Conservation (phyloP, 2,797 vertebrate genomes). For the Silurus lanzhouensis region DNA sequence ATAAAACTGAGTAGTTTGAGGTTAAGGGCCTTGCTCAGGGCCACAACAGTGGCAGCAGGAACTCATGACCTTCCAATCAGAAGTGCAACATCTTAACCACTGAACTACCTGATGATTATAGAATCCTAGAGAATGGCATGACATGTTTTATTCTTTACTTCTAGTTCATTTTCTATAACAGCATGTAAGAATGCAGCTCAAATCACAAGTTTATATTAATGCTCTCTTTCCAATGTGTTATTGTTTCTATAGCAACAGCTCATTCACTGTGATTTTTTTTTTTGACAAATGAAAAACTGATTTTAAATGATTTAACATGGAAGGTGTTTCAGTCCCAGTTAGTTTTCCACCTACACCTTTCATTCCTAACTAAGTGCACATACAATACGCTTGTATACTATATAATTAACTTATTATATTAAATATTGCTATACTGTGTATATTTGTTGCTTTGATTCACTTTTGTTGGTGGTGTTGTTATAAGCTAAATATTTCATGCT, state of each 20-base stretch:
- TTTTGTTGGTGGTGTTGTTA: not conserved
- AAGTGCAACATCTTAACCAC: too few species aligned
- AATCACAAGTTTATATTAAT: not conserved
- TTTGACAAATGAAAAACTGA: not conserved
- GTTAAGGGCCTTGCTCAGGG: too few species aligned
- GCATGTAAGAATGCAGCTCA: not conserved
- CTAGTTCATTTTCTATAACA: not conserved
- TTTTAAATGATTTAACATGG: not conserved
- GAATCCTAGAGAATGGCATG: not conserved
- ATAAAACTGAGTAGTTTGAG: too few species aligned
- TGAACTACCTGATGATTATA: too few species aligned
- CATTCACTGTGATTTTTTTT: not conserved
- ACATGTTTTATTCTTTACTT: not conserved
- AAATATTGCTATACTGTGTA: not conserved
- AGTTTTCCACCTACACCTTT: not conserved
- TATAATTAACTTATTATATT: not conserved
- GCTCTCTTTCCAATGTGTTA: not conserved
- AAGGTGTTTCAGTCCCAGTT: not conserved
- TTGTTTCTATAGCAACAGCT: not conserved
- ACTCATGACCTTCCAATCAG: too few species aligned
- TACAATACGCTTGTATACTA: not conserved
- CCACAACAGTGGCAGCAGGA: too few species aligned
- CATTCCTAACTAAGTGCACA: not conserved
- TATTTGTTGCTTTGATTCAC: not conserved
- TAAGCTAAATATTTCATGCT: not conserved